phyloP scores from a whole-genome alignment of 2,797 vertebrate species.

The Rhinella marina region DNA sequence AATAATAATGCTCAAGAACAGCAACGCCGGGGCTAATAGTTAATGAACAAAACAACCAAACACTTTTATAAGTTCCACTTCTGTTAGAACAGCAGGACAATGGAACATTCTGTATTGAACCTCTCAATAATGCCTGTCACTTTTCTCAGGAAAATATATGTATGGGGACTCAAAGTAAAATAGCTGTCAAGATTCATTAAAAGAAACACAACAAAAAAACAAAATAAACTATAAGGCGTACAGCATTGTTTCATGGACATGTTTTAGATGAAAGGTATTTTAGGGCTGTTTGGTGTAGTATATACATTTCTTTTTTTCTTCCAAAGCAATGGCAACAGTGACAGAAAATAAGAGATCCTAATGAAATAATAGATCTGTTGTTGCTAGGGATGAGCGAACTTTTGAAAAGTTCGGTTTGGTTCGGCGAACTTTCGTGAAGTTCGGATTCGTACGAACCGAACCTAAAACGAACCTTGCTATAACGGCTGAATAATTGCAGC shows the following conservation, averaged over 20 bases:
- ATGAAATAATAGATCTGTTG: background rate
- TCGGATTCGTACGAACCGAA: too few species aligned
- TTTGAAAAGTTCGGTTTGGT: too few species aligned
- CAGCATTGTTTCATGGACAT: background rate
- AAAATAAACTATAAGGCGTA: background rate
- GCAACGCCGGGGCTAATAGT: background rate
- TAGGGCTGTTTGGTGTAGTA: background rate
- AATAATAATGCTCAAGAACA: conserved; percentile 17
- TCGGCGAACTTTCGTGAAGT: too few species aligned
- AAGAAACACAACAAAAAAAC: conserved; percentile 10
- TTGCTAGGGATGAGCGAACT: too few species aligned
- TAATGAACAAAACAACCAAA: conserved; percentile 33
- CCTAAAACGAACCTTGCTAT: too few species aligned
- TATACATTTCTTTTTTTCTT: background rate
- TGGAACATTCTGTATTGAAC: conserved; percentile 14
- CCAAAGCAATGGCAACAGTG: background rate
- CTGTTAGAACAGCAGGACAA: conserved; percentile 35
- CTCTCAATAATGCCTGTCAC: conserved; percentile 25
- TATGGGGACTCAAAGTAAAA: conserved; percentile 9
- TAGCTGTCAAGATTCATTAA: conserved; percentile 36
- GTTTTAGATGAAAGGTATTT: background rate
- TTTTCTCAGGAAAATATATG: conserved; percentile 7
- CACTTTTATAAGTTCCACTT: conserved; percentile 10
- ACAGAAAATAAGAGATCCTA: background rate
- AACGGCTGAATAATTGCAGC: too few species aligned